phyloP scores from a whole-genome alignment of 2,888 invertebrate genomes.

The Phengaris alcon region DNA sequence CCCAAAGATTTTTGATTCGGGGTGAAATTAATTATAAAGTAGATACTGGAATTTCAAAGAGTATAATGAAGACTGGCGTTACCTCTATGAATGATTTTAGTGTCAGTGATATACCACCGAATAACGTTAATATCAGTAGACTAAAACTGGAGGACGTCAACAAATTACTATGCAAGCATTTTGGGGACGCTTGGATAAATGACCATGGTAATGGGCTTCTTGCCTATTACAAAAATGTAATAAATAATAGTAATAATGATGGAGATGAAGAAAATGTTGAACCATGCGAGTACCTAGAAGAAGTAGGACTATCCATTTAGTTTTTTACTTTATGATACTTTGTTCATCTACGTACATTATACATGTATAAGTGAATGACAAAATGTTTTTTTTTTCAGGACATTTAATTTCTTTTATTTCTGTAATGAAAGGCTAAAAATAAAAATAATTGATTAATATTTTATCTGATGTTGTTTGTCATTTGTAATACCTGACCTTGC shows the following conservation, averaged over 20 bases:
- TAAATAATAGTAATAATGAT: neutral
- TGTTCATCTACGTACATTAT: neutral
- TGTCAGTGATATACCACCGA: conserved; percentile 7
- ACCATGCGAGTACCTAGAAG: neutral
- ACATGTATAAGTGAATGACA: neutral
- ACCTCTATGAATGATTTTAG: neutral
- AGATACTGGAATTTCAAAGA: conserved; percentile 4
- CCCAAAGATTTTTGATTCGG: conserved; percentile 1
- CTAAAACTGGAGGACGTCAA: conserved; percentile 7
- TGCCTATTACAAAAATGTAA: conserved; percentile 6
- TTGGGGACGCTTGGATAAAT: neutral
- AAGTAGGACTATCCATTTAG: neutral
- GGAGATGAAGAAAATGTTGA: neutral
- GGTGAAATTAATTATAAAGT: conserved; percentile 7
- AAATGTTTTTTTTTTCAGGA: neutral
- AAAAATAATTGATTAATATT: conserved; percentile 6
- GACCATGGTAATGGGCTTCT: conserved; percentile 7
- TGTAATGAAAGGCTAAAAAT: neutral
- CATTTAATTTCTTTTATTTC: conserved; percentile 1
- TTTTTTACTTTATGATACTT: conserved; percentile 4
- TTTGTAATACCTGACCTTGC: too few relatives aligned
- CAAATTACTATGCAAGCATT: conserved; percentile 4
- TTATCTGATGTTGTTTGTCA: too few relatives aligned
- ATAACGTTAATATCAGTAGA: conserved; percentile 7
- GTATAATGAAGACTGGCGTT: neutral